These are phyloP conservation scores for Lycaon pictus DNA, from an alignment of 2,113 vertebrate species.

Conservation along the genomic window DNA sequence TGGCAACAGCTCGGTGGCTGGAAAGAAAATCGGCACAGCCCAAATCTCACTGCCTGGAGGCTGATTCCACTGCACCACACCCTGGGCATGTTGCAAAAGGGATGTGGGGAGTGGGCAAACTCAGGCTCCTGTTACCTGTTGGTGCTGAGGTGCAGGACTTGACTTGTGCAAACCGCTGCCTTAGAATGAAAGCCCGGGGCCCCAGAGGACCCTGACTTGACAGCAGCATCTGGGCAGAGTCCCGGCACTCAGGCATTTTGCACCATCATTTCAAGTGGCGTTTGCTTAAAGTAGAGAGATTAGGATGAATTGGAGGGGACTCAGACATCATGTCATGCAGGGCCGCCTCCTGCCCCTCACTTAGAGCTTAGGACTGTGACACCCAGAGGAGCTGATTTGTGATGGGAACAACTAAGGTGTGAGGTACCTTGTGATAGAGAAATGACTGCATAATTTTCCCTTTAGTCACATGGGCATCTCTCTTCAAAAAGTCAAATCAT, in stretches of 20 bases:
- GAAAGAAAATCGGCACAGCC: neutral
- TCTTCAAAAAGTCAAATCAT: conserved; percentile 64
- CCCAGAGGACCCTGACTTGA: neutral
- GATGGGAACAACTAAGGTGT: neutral
- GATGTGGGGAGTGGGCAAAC: neutral
- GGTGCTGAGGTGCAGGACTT: neutral
- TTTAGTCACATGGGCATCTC: neutral
- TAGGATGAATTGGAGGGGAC: neutral
- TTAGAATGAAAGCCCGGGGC: neutral
- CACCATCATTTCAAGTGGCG: neutral
- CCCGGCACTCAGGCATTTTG: neutral
- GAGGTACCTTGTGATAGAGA: neutral
- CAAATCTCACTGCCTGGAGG: neutral
- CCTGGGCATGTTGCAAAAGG: neutral
- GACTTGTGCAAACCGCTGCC: neutral
- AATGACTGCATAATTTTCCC: neutral
- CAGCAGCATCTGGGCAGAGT: neutral
- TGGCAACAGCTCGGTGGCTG: neutral
- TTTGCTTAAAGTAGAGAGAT: conserved; percentile 19
- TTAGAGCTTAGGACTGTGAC: neutral
- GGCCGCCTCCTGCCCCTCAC: accelerated
- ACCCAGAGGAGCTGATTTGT: neutral
- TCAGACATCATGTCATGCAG: neutral
- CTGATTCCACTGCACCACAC: neutral
- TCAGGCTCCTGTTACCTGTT: neutral